Evolutionary conservation across 2,888 invertebrate species (phyloP), one percentile per base, ranked within the genome.

Genomic region (Petrophora chlorosata): DNA sequence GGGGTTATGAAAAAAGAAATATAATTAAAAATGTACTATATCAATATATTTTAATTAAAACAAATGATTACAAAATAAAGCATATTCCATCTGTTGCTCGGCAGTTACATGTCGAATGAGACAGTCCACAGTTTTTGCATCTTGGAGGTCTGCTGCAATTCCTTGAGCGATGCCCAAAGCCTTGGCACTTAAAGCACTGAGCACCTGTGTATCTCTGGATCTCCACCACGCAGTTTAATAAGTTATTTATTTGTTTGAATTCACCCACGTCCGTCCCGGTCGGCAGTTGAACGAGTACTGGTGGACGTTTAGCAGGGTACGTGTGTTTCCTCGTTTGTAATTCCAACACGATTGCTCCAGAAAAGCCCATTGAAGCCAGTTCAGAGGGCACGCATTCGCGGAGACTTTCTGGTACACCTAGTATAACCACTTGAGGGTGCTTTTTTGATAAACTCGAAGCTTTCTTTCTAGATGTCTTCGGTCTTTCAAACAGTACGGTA

Each of bases 311-410:
- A 4, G 12, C n/a, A 12, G 10, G 25, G 3, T 25, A n/a, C n/a
- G n/a, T n/a, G n/a, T n/a, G n/a, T n/a, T n/a, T n/a, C n/a, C n/a
- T 25, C 1, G 17, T 41, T 2, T 16, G 25, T 13, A 41, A 3
- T 25, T 25, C 16, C n/a, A 25, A 23, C 5, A 41, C n/a, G 10
- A n/a, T 19, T 9, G 17, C 29, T 19, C 39, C 39, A 5, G 13
- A 13, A 17, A 19, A 41, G 3, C 41, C 41, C 22, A 41, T 8
- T 3, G 25, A 25, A 5, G 33, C 33, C 0, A 41, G 17, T 41
- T 33, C 41, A 10, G 32, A 32, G 7, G 7, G 2, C n/a, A 41
- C 8, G 2, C 3, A 3, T n/a, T n/a, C 16, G 1, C 17, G 32
- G 1, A 5, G 12, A 0, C 3, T 2, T 32, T 33, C 17, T 16